Percentiles rank a stretch among this genome's conserved stretches.
These are phyloP conservation scores for Alca torda DNA, from an alignment of 2,797 vertebrate genomes.

Conservation along the genomic window DNA sequence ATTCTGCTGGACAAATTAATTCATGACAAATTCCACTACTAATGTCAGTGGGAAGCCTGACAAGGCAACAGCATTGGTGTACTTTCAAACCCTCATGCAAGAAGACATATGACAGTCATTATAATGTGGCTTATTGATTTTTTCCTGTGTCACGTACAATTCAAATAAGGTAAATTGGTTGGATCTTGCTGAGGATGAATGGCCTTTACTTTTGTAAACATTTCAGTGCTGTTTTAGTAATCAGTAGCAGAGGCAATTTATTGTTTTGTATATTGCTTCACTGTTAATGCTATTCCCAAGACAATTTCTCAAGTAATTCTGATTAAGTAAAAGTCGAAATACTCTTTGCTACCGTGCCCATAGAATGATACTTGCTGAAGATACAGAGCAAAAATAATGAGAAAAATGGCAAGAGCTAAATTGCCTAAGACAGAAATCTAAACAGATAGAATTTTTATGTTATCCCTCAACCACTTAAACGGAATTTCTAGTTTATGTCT, in stretches of 20 bases:
- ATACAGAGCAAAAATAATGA: background rate
- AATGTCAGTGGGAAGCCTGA: background rate
- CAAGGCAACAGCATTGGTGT: background rate
- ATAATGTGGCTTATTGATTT: background rate
- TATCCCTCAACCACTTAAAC: background rate
- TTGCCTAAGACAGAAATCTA: conserved; percentile 1
- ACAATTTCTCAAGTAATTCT: conserved; percentile 4
- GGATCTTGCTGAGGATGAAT: background rate
- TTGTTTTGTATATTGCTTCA: background rate
- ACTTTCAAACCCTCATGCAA: background rate
- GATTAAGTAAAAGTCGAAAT: conserved; percentile 7
- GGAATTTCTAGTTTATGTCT: background rate
- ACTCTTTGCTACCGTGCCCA: background rate
- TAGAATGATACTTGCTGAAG: background rate
- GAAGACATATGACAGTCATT: background rate
- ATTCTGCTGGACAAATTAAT: background rate
- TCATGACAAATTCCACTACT: background rate
- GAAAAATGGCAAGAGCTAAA: conserved; percentile 7
- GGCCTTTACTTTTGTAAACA: background rate
- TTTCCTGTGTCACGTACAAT: background rate
- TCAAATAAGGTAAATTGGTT: background rate
- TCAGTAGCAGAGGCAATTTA: background rate
- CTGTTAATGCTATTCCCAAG: background rate
- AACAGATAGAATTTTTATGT: background rate
- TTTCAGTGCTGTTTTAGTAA: background rate